Evolutionary conservation across 2,888 invertebrate species (phyloP).

Genomic region (Mythimna loreyi): DNA sequence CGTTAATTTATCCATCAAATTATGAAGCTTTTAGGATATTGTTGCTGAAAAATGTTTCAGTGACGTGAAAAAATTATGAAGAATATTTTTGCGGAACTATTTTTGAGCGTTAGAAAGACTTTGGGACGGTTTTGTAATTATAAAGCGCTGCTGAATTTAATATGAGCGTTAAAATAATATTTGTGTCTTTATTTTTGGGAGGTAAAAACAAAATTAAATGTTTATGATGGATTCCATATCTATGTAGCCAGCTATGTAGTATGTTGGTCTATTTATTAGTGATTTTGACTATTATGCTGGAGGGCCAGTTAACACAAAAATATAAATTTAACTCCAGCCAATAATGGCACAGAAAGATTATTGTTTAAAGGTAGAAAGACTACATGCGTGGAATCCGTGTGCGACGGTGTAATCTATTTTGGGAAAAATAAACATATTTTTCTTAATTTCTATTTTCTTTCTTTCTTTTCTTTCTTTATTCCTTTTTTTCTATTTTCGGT

Average conservation of each 20-base stretch:
- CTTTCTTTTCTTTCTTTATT: no score
- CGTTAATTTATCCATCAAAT: conserved; percentile 63
- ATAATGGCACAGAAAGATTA: neutral
- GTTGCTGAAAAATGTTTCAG: conserved; percentile 44
- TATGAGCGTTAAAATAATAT: neutral
- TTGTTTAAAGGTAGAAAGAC: neutral
- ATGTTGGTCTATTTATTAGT: no score
- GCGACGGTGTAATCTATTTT: no score
- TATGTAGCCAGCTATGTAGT: no score
- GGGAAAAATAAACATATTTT: no score
- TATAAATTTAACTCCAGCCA: no score
- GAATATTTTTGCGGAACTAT: conserved; percentile 47
- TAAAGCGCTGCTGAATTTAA: conserved; percentile 16
- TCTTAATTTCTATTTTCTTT: no score
- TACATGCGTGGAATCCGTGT: no score
- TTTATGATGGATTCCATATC: neutral
- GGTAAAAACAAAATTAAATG: neutral
- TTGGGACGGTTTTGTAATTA: conserved; percentile 14
- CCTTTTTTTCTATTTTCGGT: no score
- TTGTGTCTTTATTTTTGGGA: neutral
- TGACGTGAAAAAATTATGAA: conserved; percentile 36
- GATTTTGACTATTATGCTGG: no score
- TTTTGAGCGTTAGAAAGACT: conserved; percentile 25
- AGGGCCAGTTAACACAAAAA: no score
- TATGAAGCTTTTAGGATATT: conserved; percentile 58